Percentiles rank a stretch among this genome's conserved stretches.
phyloP scores from a whole-genome alignment of 2,888 invertebrate species.

The Graphium colonna region DNA sequence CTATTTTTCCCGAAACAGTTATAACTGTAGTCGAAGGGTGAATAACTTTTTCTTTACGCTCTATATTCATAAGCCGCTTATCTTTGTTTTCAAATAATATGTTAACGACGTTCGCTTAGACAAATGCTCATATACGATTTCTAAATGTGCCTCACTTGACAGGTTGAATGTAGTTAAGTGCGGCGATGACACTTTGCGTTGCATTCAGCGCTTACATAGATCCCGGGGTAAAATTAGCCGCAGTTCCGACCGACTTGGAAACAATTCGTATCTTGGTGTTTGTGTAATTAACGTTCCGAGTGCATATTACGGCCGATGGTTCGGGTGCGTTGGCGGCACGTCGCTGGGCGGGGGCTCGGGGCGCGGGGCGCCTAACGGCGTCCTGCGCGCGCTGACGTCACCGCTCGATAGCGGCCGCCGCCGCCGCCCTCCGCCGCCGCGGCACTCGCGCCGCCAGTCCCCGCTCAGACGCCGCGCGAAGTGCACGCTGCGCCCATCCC shows the following conservation, averaged over 20 bases:
- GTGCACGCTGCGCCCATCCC: slow-evolving; percentile 21
- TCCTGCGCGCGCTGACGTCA: slow-evolving; percentile 80
- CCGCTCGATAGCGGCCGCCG: slow-evolving; percentile 77
- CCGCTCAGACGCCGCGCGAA: slow-evolving; percentile 25
- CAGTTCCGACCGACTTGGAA: background rate
- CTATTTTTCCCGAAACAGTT: slow-evolving; percentile 1
- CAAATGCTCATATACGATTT: background rate
- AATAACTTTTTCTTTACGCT: slow-evolving; percentile 25
- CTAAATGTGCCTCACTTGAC: background rate
- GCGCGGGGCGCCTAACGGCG: slow-evolving; percentile 70
- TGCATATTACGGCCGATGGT: slow-evolving; percentile 48
- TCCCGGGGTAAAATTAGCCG: background rate
- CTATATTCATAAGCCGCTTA: slow-evolving; percentile 9
- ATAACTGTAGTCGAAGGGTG: slow-evolving; percentile 18
- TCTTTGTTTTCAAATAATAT: background rate
- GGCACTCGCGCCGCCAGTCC: slow-evolving; percentile 30
- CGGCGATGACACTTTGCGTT: background rate
- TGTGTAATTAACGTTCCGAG: slow-evolving; percentile 9
- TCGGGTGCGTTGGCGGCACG: slow-evolving; percentile 41
- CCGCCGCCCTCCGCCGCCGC: slow-evolving; percentile 43
- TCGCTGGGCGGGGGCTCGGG: slow-evolving; percentile 30
- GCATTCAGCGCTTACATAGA: background rate
- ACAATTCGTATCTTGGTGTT: background rate
- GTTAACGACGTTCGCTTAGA: background rate
- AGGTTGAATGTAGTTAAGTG: background rate